Evolutionary conservation across 2,888 invertebrate genomes (phyloP).

Genomic region (Entomobrya proxima): DNA sequence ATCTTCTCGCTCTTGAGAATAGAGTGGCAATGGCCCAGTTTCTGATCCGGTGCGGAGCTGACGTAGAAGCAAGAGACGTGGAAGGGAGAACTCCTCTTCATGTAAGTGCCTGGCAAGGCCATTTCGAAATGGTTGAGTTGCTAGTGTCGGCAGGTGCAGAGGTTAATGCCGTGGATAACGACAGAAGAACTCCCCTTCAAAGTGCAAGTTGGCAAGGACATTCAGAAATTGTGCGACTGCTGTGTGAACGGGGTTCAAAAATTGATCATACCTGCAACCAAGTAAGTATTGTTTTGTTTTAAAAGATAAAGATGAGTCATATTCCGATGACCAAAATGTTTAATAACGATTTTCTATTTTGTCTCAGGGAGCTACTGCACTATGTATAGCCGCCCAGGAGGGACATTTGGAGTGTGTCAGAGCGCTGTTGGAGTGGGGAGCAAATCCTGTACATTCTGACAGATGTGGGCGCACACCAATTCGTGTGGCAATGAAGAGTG

Average conservation of each 20-base stretch:
- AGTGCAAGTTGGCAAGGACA: constrained; percentile 98
- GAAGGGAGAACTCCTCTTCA: constrained; percentile 94
- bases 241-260: constrained; percentile 87
- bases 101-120: constrained; percentile 94
- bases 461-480: constrained; percentile 90
- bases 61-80: constrained; percentile 90
- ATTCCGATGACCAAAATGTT: background rate
- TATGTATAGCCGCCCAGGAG: constrained; percentile 96
- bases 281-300: constrained; percentile 72
- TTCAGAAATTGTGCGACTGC: constrained; percentile 86
- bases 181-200: constrained; percentile 92
- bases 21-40: constrained; percentile 89
- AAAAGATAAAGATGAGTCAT: background rate
- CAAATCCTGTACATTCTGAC: constrained; percentile 87
- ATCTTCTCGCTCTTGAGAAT: constrained; percentile 93
- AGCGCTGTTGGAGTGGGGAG: constrained; percentile 88
- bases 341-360: too few relatives aligned
- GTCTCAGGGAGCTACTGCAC: constrained; percentile 88
- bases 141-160: constrained; percentile 89
- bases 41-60: constrained; percentile 86
- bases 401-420: constrained; percentile 92
- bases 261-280: constrained; percentile 95
- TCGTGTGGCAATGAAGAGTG: constrained; percentile 93
- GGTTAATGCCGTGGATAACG: constrained; percentile 92
- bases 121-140: constrained; percentile 92